Conservation (phyloP, 2,888 invertebrate species). For the Poecilus cupreus region DNA sequence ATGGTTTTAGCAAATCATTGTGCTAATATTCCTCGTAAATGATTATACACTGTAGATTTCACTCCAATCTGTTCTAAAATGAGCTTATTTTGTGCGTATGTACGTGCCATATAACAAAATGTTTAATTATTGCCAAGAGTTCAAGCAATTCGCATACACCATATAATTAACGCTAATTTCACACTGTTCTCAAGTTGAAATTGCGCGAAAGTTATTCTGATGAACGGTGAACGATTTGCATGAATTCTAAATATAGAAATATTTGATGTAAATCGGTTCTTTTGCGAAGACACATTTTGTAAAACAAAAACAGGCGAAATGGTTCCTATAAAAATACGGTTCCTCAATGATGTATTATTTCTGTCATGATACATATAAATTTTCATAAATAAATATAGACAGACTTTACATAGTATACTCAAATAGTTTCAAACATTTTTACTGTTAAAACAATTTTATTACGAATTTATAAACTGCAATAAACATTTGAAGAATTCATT, state of each 20-base stretch:
- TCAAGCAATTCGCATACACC: conserved; percentile 27
- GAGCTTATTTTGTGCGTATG: conserved; percentile 48
- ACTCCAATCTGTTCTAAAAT: conserved; percentile 29
- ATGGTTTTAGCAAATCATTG: conserved; percentile 8
- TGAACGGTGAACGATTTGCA: conserved; percentile 12
- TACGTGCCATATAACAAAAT: conserved; percentile 52
- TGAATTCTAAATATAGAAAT: conserved; percentile 21
- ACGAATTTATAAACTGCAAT: conserved; percentile 34
- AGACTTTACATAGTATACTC: conserved; percentile 12
- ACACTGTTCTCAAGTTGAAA: conserved; percentile 7
- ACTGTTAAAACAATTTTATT: conserved; percentile 16
- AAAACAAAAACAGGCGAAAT: conserved; percentile 68
- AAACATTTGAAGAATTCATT: not conserved
- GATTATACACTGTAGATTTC: conserved; percentile 37
- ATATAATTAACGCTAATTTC: conserved; percentile 1
- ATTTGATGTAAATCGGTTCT: conserved; percentile 37
- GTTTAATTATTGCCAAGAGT: conserved; percentile 29
- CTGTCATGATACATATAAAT: conserved; percentile 14
- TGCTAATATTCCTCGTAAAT: conserved; percentile 15
- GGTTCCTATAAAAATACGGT: conserved; percentile 72
- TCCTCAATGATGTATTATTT: conserved; percentile 69
- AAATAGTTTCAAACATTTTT: conserved; percentile 7
- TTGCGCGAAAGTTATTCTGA: not conserved
- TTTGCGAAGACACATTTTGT: conserved; percentile 48
- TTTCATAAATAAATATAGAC: conserved; percentile 6